Evolutionary conservation across 2,888 invertebrate species (phyloP).

Genomic region (Pachymerium ferrugineum): DNA sequence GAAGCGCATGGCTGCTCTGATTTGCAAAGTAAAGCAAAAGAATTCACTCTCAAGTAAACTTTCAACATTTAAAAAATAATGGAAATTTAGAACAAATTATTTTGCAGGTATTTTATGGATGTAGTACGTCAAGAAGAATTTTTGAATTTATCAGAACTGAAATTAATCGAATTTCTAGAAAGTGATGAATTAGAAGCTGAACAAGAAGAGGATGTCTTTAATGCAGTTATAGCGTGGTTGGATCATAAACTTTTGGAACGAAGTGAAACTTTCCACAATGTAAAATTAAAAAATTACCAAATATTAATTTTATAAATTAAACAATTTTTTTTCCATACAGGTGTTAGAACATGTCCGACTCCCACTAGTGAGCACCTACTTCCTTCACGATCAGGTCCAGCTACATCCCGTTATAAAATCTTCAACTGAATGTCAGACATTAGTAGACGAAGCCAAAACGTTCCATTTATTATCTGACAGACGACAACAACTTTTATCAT

Average conservation of each 20-base stretch:
- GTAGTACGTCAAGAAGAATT: conserved; percentile 48
- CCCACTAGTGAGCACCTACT: conserved; percentile 51
- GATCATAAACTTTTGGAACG: conserved; percentile 45
- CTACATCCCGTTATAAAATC: conserved; percentile 45
- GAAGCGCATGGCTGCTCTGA: conserved; percentile 51
- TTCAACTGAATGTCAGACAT: conserved; percentile 46
- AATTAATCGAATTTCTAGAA: conserved; percentile 50
- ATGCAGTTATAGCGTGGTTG: conserved; percentile 51
- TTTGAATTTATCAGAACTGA: conserved; percentile 46
- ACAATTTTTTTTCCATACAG: conserved; percentile 37
- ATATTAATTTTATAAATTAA: not conserved
- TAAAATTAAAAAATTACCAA: conserved; percentile 35
- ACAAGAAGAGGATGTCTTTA: conserved; percentile 52
- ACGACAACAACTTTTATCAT: conserved; percentile 46
- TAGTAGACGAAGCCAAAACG: conserved; percentile 51
- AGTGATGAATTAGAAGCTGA: conserved; percentile 51
- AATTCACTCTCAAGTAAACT: conserved; percentile 47
- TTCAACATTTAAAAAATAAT: not conserved
- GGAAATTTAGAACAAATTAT: conserved; percentile 1
- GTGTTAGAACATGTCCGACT: conserved; percentile 51
- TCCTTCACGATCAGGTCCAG: conserved; percentile 50
- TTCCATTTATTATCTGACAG: conserved; percentile 51
- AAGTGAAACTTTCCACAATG: conserved; percentile 45
- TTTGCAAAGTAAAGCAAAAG: conserved; percentile 49
- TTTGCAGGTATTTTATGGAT: conserved; percentile 45